Conservation (phyloP, 2,888 invertebrate species). For the Lamellibrachia satsuma region DNA sequence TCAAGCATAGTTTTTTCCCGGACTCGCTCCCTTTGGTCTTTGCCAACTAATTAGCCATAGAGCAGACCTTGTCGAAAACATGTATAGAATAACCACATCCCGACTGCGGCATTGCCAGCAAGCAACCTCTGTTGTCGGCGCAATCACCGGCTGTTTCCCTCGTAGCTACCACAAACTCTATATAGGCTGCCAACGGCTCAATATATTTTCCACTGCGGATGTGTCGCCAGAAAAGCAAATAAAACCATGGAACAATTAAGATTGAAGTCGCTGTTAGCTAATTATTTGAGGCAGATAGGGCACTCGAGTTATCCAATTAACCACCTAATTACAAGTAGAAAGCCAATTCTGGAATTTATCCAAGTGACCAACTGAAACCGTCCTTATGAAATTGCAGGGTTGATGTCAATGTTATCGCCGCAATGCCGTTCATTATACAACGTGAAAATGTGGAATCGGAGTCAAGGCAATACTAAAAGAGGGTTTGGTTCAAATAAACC, state of each 20-base stretch:
- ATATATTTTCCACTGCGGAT: background rate
- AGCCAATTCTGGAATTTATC: background rate
- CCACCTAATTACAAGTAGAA: constrained; percentile 8
- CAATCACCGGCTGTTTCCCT: background rate
- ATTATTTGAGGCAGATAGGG: background rate
- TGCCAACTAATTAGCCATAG: background rate
- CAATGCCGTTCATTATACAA: background rate
- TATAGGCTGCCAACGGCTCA: background rate
- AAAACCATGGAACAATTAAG: constrained; percentile 1
- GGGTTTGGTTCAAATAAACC: background rate
- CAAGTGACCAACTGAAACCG: background rate
- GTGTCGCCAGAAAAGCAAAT: background rate
- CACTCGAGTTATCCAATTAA: background rate
- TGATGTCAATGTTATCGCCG: background rate
- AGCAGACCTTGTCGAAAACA: background rate
- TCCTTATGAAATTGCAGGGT: background rate
- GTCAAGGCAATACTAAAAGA: background rate
- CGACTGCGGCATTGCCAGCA: background rate
- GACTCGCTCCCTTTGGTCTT: background rate
- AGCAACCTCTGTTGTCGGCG: background rate
- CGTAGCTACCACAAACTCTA: background rate
- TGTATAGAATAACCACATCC: constrained; percentile 3
- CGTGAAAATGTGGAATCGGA: background rate
- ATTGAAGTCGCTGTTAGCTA: background rate
- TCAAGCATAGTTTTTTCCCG: background rate